These are phyloP conservation scores for Ptychadena robeensis DNA, from an alignment of 2,797 vertebrate species.

Conservation along the genomic window DNA sequence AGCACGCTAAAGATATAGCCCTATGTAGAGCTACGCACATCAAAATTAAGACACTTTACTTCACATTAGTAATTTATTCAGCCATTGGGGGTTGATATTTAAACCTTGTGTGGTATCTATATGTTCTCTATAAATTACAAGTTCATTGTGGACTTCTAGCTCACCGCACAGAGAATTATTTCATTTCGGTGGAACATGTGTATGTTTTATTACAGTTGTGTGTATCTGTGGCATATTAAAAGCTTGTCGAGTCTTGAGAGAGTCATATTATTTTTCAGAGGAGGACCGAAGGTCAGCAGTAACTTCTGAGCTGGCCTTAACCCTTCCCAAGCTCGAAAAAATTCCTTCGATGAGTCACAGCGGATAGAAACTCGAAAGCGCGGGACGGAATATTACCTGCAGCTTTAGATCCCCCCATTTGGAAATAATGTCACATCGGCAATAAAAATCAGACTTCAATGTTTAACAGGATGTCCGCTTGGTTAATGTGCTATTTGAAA, in stretches of 20 bases:
- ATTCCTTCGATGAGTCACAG: background rate
- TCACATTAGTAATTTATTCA: slow-evolving; percentile 12
- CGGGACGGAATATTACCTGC: background rate
- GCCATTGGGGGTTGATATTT: background rate
- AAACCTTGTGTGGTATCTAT: background rate
- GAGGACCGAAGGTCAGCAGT: slow-evolving; percentile 33
- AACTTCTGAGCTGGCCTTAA: slow-evolving; percentile 12
- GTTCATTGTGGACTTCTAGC: slow-evolving; percentile 9
- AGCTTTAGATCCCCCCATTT: background rate
- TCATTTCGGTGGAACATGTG: slow-evolving; percentile 23
- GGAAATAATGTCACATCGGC: background rate
- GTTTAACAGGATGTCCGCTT: slow-evolving; percentile 25
- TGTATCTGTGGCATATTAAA: slow-evolving; percentile 63
- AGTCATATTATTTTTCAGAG: slow-evolving; percentile 39
- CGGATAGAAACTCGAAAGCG: background rate
- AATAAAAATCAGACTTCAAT: slow-evolving; percentile 4
- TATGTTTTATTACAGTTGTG: slow-evolving; percentile 61
- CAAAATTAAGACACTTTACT: background rate
- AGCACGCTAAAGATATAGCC: no score
- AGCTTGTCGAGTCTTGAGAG: slow-evolving; percentile 64
- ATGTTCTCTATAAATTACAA: slow-evolving; percentile 25
- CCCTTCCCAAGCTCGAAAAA: background rate
- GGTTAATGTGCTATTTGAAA: slow-evolving; percentile 41
- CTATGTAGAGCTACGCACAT: background rate
- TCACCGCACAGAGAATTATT: slow-evolving; percentile 47